Evolutionary conservation across 2,888 invertebrate species (phyloP), one percentile per base, ranked within the genome.

Genomic region (Dolichopus griseipennis): DNA sequence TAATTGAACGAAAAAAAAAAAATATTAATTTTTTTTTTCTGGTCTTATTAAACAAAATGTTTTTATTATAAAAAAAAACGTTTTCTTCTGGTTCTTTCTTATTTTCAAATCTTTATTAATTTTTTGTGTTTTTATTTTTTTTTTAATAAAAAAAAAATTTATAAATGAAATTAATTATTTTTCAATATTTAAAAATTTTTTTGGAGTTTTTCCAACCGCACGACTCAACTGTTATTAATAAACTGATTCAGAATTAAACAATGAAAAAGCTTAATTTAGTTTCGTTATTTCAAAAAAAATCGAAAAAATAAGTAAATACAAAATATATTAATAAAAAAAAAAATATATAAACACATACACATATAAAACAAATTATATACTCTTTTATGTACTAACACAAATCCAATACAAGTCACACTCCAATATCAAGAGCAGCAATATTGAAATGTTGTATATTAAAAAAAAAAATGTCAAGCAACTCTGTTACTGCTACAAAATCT

Each of bases 161-260:
- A 27, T 4, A 27, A 52, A 52, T 52, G 2, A 52, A 2, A 12
- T 37, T 37, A 37, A 37, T 37, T 27, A 9, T 41, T 41, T 41
- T 52, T 52, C 52, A 37, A 37, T 27, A 27, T 52, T 52, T n/a
- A 52, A 27, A 27, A 52, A 52, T 52, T 62, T 62, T 62, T 21
- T 61, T 20, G n/a, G n/a, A 20, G 61, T 61, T 62, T 62, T 62
- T 62, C 62, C 62, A 22, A 22, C 62, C 22, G 62, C 21, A 62
- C 62, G 62, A 62, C 10, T 62, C 22, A 21, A 62, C 21, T 22
- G 62, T 22, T 62, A 7, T 62, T 62, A 20, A 22, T 22, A 21
- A 62, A 62, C 62, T 62, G 62, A 62, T 52, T 52, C 52, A 18
- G 52, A 37, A 52, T 52, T 52, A 52, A 52, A 18, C 52, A n/a